Percentiles rank a stretch among this genome's conserved stretches.
Evolutionary conservation across 1,140 invertebrate genomes (phyloP).

Genomic region (Penaeus chinensis): DNA sequence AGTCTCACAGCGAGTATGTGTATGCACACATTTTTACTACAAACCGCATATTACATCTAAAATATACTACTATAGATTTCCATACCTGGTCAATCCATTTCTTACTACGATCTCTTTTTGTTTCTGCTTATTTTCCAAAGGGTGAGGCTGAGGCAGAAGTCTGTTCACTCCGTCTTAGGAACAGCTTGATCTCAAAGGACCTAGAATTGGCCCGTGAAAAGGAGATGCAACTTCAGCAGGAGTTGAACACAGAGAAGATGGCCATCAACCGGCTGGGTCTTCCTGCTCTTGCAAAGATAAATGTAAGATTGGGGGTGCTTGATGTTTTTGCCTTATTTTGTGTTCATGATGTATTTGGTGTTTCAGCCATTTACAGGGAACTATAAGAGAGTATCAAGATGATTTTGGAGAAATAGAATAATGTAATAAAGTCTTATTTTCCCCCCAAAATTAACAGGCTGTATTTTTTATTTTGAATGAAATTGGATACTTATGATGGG

Average conservation of each 20-base stretch:
- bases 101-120: too few relatives aligned
- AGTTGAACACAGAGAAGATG: slow-evolving; percentile 16
- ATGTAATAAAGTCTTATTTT: neutral
- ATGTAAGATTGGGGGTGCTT: slow-evolving; percentile 1
- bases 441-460: neutral
- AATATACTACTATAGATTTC: too few relatives aligned
- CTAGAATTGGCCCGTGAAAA: slow-evolving; percentile 16
- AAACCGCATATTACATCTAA: too few relatives aligned
- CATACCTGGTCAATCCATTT: too few relatives aligned
- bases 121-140: neutral
- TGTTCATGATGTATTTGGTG: too few relatives aligned
- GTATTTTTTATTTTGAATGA: neutral
- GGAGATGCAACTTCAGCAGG: slow-evolving; percentile 37
- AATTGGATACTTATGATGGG: neutral
- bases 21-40: too few relatives aligned
- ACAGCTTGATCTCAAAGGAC: slow-evolving; percentile 1
- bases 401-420: too few relatives aligned
- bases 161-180: slow-evolving; percentile 20
- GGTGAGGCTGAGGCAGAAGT: slow-evolving; percentile 42
- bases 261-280: slow-evolving; percentile 38
- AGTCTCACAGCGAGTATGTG: too few relatives aligned
- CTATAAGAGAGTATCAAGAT: too few relatives aligned
- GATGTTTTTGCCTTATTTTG: too few relatives aligned
- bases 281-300: slow-evolving; percentile 27
- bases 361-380: too few relatives aligned